Conservation (phyloP, 2,888 invertebrate species). For the Scrobipalpa atriplicella region DNA sequence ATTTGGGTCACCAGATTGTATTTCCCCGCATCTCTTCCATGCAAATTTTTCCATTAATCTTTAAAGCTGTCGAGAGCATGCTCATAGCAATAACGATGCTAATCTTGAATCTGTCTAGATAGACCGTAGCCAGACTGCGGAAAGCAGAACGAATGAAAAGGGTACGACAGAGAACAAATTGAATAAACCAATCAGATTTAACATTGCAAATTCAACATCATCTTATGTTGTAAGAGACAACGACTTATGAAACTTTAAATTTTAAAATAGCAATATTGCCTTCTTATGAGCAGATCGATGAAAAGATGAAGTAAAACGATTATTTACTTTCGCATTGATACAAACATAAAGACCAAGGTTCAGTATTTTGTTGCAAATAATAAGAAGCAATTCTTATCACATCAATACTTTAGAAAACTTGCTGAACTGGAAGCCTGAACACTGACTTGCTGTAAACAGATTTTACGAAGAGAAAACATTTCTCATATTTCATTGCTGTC, state of each 20-base stretch:
- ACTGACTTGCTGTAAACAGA: too few species aligned
- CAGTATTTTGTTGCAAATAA: too few species aligned
- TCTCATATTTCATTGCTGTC: too few species aligned
- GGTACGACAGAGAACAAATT: slow-evolving; percentile 2
- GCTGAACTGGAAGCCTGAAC: too few species aligned
- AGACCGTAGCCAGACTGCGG: background rate
- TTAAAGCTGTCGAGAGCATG: slow-evolving; percentile 3
- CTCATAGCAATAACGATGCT: background rate
- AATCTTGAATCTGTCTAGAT: slow-evolving; percentile 8
- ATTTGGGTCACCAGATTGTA: background rate
- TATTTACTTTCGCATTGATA: too few species aligned
- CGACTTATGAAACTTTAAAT: background rate
- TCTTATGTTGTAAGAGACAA: background rate
- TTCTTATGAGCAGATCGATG: too few species aligned
- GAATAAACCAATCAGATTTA: slow-evolving; percentile 9
- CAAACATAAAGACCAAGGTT: too few species aligned
- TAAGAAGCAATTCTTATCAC: too few species aligned
- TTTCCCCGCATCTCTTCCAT: slow-evolving; percentile 11
- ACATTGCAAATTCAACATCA: slow-evolving; percentile 2
- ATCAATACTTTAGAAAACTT: too few species aligned
- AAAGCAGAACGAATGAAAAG: slow-evolving; percentile 1
- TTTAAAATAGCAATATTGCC: too few species aligned
- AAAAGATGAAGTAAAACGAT: too few species aligned
- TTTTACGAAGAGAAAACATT: too few species aligned
- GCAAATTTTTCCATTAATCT: slow-evolving; percentile 15